Conservation (phyloP, 1,140 invertebrate species). For the Rhyacophila brunnea region DNA sequence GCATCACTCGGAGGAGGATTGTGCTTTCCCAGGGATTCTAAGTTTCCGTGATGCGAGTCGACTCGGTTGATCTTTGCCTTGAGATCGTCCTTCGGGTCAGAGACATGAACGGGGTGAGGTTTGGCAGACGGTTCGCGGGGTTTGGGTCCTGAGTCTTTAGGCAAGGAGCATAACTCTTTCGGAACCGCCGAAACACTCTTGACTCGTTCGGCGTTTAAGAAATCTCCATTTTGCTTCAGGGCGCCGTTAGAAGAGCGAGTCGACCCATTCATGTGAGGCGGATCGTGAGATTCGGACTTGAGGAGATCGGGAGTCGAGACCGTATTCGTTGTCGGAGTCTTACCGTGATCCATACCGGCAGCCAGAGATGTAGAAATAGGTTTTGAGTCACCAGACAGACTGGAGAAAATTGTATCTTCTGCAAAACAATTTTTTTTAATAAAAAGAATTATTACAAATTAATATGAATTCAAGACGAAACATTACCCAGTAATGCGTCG, state of each 20-base stretch:
- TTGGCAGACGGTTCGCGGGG: constrained; percentile 3
- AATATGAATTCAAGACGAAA: too few relatives aligned
- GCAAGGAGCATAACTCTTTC: constrained; percentile 10
- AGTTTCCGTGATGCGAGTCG: constrained; percentile 49
- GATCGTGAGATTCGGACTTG: constrained; percentile 32
- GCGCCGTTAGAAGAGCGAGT: constrained; percentile 26
- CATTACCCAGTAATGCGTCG: too few relatives aligned
- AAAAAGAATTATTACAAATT: too few relatives aligned
- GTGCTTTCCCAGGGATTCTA: constrained; percentile 40
- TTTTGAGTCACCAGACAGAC: constrained; percentile 12
- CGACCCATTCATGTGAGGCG: constrained; percentile 40
- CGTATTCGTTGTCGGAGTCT: background rate
- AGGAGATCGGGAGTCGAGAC: constrained; percentile 16
- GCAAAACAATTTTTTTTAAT: background rate
- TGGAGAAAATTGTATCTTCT: constrained; percentile 6
- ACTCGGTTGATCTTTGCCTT: constrained; percentile 55
- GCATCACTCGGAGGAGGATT: constrained; percentile 4
- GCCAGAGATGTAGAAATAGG: constrained; percentile 27
- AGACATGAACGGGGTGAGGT: constrained; percentile 18
- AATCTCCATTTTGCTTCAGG: constrained; percentile 43
- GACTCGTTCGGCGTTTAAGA: constrained; percentile 42
- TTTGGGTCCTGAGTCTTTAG: background rate
- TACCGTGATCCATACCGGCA: constrained; percentile 20
- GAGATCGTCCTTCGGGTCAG: constrained; percentile 40
- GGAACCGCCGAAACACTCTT: background rate